A percentile compares a stretch with the other conserved stretches of the same genome.
phyloP scores from a whole-genome alignment of 2,113 vertebrate genomes.

The Meleagris gallopavo region DNA sequence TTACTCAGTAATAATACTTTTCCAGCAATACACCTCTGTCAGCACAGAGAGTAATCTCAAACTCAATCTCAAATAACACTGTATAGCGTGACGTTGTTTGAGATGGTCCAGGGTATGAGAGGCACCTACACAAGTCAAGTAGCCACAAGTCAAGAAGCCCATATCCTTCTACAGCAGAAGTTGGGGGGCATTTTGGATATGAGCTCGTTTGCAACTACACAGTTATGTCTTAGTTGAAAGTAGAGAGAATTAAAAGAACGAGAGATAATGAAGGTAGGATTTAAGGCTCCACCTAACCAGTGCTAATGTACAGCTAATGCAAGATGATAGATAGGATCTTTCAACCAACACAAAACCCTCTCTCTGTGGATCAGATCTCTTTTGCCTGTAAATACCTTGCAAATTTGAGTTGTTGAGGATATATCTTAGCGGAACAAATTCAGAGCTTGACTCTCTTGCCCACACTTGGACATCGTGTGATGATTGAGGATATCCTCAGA shows the following conservation, averaged over 20 bases:
- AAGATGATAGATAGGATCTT: neutral
- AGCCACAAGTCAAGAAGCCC: neutral
- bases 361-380: neutral
- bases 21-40: neutral
- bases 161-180: neutral
- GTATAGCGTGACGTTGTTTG: rapidly evolving
- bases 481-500: no score
- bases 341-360: neutral
- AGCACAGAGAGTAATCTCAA: neutral
- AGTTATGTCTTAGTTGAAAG: neutral
- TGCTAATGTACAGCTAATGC: rapidly evolving
- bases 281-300: neutral
- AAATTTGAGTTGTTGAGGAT: neutral
- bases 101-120: neutral
- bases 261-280: neutral
- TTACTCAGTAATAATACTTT: neutral
- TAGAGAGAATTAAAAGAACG: neutral
- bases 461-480: neutral
- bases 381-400: rapidly evolving
- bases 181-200: neutral
- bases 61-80: neutral
- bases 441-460: neutral
- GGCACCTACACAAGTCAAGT: rapidly evolving
- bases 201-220: neutral
- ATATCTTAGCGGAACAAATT: neutral